Conservation (phyloP, 1,140 invertebrate species). For the Sesamia nonagrioides region DNA sequence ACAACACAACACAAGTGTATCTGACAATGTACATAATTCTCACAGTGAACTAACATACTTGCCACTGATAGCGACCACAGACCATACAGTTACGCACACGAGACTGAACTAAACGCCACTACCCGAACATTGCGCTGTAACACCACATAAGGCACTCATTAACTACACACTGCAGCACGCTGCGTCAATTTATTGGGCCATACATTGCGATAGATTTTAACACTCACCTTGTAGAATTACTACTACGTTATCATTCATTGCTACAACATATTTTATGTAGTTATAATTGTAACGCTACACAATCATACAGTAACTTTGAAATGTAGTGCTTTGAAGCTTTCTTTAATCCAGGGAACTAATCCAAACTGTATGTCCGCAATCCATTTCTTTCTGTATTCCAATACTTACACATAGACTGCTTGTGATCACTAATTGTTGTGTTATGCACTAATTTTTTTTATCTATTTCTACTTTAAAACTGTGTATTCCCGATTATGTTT, state of each 20-base stretch:
- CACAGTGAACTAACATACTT: constrained; percentile 42
- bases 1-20: constrained; percentile 14
- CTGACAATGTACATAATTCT: constrained; percentile 37
- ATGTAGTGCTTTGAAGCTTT: background rate
- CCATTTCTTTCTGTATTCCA: constrained; percentile 19
- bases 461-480: background rate
- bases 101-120: background rate
- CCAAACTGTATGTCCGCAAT: constrained; percentile 4
- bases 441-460: constrained; percentile 31
- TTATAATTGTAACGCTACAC: constrained; percentile 14
- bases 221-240: background rate
- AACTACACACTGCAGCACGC: constrained; percentile 6
- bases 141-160: constrained; percentile 1
- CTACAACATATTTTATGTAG: constrained; percentile 5
- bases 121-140: constrained; percentile 3
- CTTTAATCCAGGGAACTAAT: background rate
- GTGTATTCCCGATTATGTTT: background rate
- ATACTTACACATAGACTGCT: constrained; percentile 22
- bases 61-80: constrained; percentile 40
- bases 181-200: background rate
- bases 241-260: constrained; percentile 11
- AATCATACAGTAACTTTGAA: constrained; percentile 6
- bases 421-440: constrained; percentile 34
- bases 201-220: constrained; percentile 1
- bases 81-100: constrained; percentile 29